Percentiles rank a stretch among this genome's conserved stretches.
Conservation (phyloP, 1,140 invertebrate genomes). For the Hyles euphorbiae region DNA sequence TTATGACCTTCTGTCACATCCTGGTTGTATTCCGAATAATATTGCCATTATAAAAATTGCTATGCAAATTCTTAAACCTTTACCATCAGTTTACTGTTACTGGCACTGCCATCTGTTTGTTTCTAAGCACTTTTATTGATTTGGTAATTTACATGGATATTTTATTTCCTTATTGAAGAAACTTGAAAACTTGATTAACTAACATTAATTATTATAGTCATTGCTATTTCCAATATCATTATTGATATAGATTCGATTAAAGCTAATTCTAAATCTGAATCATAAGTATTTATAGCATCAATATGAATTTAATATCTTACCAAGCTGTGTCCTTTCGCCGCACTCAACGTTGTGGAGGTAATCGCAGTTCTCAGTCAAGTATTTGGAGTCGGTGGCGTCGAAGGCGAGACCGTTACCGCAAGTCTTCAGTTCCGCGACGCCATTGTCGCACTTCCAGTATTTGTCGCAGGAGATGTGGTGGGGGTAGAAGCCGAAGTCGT, state of each 20-base stretch:
- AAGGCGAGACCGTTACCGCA: conserved; percentile 96
- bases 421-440: conserved; percentile 90
- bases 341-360: conserved; percentile 97
- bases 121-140: not conserved
- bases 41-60: conserved; percentile 8
- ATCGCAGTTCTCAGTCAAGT: conserved; percentile 95
- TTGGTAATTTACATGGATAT: too few relatives aligned
- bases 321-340: conserved; percentile 89
- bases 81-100: conserved; percentile 20
- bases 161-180: too few relatives aligned
- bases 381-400: conserved; percentile 91
- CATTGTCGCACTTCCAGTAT: conserved; percentile 96
- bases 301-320: conserved; percentile 70
- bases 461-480: conserved; percentile 94
- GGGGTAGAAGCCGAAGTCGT: conserved; percentile 96
- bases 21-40: conserved; percentile 26
- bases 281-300: not conserved
- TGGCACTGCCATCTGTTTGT: conserved; percentile 2
- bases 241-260: too few relatives aligned
- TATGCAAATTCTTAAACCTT: conserved; percentile 31
- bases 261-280: too few relatives aligned
- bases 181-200: too few relatives aligned
- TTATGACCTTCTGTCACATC: conserved; percentile 30
- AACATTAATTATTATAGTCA: too few relatives aligned
- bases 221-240: too few relatives aligned